A percentile compares a stretch with the other conserved stretches of the same genome.
These are phyloP conservation scores for Dendrocincla fuliginosa DNA, from an alignment of 2,797 vertebrate species.

Conservation along the genomic window DNA sequence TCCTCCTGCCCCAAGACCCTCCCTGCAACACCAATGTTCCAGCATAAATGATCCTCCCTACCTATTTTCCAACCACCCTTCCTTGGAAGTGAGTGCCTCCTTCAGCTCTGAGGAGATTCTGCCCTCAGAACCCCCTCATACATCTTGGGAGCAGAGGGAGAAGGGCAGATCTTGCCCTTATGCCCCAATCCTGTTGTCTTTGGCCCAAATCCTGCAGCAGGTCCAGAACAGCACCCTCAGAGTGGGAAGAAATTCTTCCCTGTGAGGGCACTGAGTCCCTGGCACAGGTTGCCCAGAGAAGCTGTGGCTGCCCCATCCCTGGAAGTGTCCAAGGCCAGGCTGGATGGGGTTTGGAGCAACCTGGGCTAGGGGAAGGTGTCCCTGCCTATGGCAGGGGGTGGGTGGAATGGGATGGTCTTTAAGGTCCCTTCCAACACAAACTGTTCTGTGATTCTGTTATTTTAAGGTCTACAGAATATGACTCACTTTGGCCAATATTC, in stretches of 20 bases:
- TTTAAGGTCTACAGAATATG: background rate
- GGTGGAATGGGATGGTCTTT: background rate
- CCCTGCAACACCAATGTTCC: background rate
- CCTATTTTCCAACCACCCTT: background rate
- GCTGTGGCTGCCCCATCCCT: background rate
- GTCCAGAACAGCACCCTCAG: background rate
- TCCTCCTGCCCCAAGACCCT: background rate
- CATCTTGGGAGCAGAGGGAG: background rate
- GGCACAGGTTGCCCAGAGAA: background rate
- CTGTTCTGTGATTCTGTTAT: rapidly evolving
- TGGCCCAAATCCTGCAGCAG: background rate
- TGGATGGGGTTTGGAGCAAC: background rate
- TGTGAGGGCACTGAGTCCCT: background rate
- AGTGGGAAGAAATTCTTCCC: background rate
- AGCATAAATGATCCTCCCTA: background rate
- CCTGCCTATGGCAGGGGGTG: background rate
- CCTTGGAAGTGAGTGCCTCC: background rate
- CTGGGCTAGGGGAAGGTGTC: background rate
- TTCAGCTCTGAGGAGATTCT: rapidly evolving
- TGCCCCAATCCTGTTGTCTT: rapidly evolving
- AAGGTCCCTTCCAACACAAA: background rate
- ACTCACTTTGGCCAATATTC: background rate
- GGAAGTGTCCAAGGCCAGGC: background rate
- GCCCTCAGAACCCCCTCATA: background rate
- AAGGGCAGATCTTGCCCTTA: background rate